phyloP scores from a whole-genome alignment of 2,797 vertebrate species.

The Buphagus erythrorhynchus region DNA sequence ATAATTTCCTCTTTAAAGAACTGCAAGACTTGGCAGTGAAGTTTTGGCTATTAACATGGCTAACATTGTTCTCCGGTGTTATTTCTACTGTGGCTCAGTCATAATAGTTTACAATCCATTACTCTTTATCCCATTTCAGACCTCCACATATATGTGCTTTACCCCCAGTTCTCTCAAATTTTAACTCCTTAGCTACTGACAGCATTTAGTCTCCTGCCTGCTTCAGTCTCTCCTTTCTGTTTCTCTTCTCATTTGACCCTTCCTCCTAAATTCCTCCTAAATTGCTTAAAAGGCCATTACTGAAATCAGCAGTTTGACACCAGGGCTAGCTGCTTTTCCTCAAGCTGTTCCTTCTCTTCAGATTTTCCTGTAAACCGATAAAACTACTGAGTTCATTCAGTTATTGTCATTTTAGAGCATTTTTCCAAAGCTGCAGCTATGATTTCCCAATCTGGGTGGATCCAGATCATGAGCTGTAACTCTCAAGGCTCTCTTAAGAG shows the following conservation, averaged over 20 bases:
- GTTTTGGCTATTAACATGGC: neutral
- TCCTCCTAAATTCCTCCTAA: neutral
- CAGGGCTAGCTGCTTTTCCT: neutral
- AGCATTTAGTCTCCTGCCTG: neutral
- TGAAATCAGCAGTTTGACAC: neutral
- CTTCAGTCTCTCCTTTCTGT: neutral
- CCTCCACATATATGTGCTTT: neutral
- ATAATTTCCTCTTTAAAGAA: neutral
- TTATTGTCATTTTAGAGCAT: conserved; percentile 31
- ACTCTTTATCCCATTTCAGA: conserved; percentile 16
- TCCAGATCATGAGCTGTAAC: conserved; percentile 8
- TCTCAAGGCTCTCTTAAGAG: conserved; percentile 29
- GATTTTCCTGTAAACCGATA: conserved; percentile 5
- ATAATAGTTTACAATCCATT: neutral
- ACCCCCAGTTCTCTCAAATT: neutral
- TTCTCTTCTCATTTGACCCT: conserved; percentile 3
- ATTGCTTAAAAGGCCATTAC: neutral
- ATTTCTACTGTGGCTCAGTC: neutral
- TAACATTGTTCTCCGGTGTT: neutral
- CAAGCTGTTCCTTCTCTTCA: neutral
- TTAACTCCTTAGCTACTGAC: conserved; percentile 17
- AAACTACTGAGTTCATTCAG: conserved; percentile 42
- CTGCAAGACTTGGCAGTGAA: neutral
- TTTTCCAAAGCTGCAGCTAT: conserved; percentile 42
- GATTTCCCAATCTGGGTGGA: conserved; percentile 52